These are phyloP conservation scores for Vesta saturnalis DNA, from an alignment of 2,888 invertebrate species.

Conservation along the genomic window DNA sequence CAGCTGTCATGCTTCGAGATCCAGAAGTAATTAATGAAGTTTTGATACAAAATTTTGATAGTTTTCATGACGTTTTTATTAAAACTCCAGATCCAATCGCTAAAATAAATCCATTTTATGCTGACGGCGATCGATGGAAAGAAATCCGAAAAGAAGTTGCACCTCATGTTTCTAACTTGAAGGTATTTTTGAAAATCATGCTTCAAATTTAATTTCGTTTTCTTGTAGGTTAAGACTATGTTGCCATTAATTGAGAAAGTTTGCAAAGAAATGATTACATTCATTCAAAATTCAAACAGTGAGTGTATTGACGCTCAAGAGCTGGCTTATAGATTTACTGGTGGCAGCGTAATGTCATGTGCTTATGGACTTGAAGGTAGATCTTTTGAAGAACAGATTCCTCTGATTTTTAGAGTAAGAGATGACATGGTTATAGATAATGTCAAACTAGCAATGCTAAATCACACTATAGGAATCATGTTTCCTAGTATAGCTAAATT, in stretches of 20 bases:
- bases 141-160: constrained; percentile 61
- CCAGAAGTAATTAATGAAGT: constrained; percentile 53
- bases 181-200: constrained; percentile 49
- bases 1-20: constrained; percentile 51
- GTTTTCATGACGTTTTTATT: constrained; percentile 48
- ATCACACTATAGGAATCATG: constrained; percentile 35
- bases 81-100: constrained; percentile 59
- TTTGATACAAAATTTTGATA: constrained; percentile 54
- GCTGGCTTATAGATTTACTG: constrained; percentile 57
- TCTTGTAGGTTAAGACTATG: constrained; percentile 61
- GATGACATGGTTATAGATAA: not conserved
- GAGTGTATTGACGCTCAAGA: constrained; percentile 61
- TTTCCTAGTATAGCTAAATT: constrained; percentile 48
- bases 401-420: constrained; percentile 50
- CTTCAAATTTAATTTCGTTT: not conserved
- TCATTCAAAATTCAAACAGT: constrained; percentile 49
- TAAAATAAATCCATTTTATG: constrained; percentile 58
- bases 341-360: constrained; percentile 61
- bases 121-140: constrained; percentile 62
- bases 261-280: constrained; percentile 58
- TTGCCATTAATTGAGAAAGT: constrained; percentile 63
- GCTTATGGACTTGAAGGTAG: constrained; percentile 60
- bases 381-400: constrained; percentile 54
- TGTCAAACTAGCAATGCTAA: not conserved
- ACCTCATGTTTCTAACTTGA: constrained; percentile 60